Base-by-base conservation (phyloP, 2,113 vertebrate species). In the Guaruba guarouba region DNA sequence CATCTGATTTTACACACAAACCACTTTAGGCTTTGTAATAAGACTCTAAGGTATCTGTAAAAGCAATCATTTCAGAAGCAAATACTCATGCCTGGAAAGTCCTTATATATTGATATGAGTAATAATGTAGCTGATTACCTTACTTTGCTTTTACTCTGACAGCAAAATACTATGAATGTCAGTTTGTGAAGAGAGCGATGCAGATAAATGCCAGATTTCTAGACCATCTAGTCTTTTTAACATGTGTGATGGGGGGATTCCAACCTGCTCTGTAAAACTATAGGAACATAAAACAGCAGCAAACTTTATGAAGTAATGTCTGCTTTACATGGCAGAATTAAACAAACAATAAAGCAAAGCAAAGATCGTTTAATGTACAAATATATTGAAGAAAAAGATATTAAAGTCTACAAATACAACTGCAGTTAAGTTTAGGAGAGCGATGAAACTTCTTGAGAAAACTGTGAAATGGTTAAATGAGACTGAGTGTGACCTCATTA, bases 241-340 rank as follows among this genome's bases (percentile, higher is more conserved):
- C 7, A 41, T n/a, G 6, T 46, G n/a, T 48, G 39, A 82, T 67
- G 28, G 55, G 31, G 76, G 51, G 55, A 85, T 62, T 95, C 76
- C 66, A 76, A 35, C 33, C 44, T 78, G 33, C 80, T 73, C 67
- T 4, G 4, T 69, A 71, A 84, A 93, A 91, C 41, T 68, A 52
- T 8, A 83, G 75, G 83, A 96, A 87, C 66, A 69, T 24, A 86
- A 83, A 96, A 55, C 51, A 86, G 82, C 90, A 85, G 78, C 92
- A 90, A 93, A 95, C 41, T 95, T 96, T 84, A 88, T 95, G 93
- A 97, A 93, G 93, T 94, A 57, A 93, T 91, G 93, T 95, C 94
- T 96, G 90, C 80, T 84, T 91, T 70, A 64, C 55, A 20, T 54
- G 59, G 76, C 51, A 88, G 82, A 86, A 80, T 88, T 92, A 96